These are phyloP conservation scores for Sminthurides bifidus DNA, from an alignment of 1,140 invertebrate species.

Conservation along the genomic window DNA sequence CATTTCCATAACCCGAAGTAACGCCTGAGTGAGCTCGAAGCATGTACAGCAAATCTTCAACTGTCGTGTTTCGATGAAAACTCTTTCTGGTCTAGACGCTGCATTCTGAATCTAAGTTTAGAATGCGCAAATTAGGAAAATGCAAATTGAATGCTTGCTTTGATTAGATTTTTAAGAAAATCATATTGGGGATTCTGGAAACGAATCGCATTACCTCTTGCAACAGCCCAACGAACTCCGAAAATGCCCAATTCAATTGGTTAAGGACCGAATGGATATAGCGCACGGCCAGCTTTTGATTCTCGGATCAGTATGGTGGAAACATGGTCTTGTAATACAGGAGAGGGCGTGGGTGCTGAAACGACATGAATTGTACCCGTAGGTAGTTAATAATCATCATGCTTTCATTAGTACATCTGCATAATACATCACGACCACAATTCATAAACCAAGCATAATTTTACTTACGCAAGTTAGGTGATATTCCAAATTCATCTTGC, in stretches of 20 bases:
- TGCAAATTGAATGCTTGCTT: not conserved
- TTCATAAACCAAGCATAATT: not conserved
- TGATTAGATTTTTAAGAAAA: conserved; percentile 3
- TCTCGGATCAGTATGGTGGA: conserved; percentile 41
- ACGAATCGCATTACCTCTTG: conserved; percentile 54
- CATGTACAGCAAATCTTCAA: conserved; percentile 73
- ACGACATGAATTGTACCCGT: not conserved
- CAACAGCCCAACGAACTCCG: conserved; percentile 72
- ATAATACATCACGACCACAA: not conserved
- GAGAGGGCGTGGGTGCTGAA: conserved; percentile 51
- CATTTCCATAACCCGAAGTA: conserved; percentile 69
- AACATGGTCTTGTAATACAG: conserved; percentile 45
- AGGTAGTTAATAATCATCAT: too few species aligned
- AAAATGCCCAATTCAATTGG: conserved; percentile 79
- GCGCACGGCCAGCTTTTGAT: conserved; percentile 43
- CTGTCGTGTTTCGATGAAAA: conserved; percentile 59
- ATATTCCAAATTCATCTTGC: conserved; percentile 31
- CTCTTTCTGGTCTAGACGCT: conserved; percentile 39
- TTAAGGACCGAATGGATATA: conserved; percentile 69
- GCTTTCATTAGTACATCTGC: too few species aligned
- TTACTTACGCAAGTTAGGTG: conserved; percentile 23
- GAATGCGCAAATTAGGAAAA: too few species aligned
- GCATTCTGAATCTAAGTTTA: conserved; percentile 51
- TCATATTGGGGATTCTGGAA: not conserved
- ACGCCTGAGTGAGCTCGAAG: conserved; percentile 56